Evolutionary conservation across 2,888 invertebrate species (phyloP).

Genomic region (Eupithecia subumbrata): DNA sequence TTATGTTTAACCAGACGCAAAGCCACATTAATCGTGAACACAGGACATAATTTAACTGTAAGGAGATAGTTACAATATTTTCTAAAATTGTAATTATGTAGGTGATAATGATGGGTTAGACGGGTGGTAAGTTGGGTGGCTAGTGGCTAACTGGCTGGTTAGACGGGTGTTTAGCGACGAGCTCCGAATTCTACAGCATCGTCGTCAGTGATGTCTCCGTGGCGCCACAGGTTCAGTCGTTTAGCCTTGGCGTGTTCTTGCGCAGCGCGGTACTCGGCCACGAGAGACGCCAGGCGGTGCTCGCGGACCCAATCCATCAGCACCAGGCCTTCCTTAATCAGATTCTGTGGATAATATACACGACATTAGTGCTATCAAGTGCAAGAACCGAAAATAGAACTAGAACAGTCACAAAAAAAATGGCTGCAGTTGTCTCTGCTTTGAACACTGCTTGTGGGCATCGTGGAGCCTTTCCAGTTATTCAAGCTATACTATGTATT

Average conservation of each 20-base stretch:
- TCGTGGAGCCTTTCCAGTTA: neutral
- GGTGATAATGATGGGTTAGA: neutral
- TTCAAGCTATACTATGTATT: neutral
- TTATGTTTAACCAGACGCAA: neutral
- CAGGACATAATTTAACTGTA: neutral
- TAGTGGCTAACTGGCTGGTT: no score
- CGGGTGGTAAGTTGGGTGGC: neutral
- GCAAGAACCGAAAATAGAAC: neutral
- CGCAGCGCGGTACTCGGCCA: slow-evolving; percentile 92
- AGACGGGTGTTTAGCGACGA: slow-evolving; percentile 60
- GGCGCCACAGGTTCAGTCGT: slow-evolving; percentile 97
- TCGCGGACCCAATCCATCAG: slow-evolving; percentile 92
- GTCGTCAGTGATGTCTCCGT: slow-evolving; percentile 99
- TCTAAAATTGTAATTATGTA: neutral
- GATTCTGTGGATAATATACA: slow-evolving; percentile 78
- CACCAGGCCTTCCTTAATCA: slow-evolving; percentile 94
- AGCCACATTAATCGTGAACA: neutral
- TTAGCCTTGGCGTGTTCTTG: slow-evolving; percentile 94
- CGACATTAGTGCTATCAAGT: neutral
- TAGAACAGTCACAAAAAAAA: no score
- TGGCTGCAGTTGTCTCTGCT: neutral
- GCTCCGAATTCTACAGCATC: slow-evolving; percentile 87
- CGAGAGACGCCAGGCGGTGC: slow-evolving; percentile 90
- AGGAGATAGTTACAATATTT: neutral
- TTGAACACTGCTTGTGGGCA: neutral